A percentile compares a stretch with the other conserved stretches of the same genome.
Evolutionary conservation across 1,140 invertebrate genomes (phyloP).

Genomic region (Zeugodacus cucurbitae): DNA sequence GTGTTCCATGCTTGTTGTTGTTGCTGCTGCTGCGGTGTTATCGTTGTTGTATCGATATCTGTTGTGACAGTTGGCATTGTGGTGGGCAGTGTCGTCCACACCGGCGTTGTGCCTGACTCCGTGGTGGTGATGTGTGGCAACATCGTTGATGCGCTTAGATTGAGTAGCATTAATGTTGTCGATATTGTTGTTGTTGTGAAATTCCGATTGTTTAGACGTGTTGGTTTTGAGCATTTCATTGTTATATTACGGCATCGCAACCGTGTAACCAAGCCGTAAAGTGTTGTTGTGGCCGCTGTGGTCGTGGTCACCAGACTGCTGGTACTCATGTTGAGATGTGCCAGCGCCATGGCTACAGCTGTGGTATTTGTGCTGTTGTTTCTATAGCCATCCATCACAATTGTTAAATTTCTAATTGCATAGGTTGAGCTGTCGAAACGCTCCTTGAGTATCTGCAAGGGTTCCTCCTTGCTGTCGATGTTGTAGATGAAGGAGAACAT

Average conservation of each 20-base stretch:
- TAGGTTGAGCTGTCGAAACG: slow-evolving; percentile 55
- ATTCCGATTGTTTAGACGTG: slow-evolving; percentile 43
- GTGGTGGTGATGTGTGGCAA: slow-evolving; percentile 46
- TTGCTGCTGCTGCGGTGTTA: not conserved
- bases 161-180: slow-evolving; percentile 57
- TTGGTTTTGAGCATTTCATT: slow-evolving; percentile 60
- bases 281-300: slow-evolving; percentile 42
- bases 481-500: slow-evolving; percentile 96
- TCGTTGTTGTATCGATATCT: slow-evolving; percentile 39
- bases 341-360: not conserved
- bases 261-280: slow-evolving; percentile 46
- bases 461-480: slow-evolving; percentile 79
- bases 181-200: slow-evolving; percentile 52
- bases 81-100: slow-evolving; percentile 41
- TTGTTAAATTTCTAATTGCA: slow-evolving; percentile 48
- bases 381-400: slow-evolving; percentile 47
- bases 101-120: not conserved
- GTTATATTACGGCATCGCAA: slow-evolving; percentile 58
- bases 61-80: slow-evolving; percentile 45
- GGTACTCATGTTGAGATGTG: not conserved
- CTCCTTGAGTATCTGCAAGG: slow-evolving; percentile 68
- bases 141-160: slow-evolving; percentile 55
- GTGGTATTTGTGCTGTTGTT: slow-evolving; percentile 50
- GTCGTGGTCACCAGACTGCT: slow-evolving; percentile 46
- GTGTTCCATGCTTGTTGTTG: not conserved